Evolutionary conservation across 2,113 vertebrate species (phyloP).

Genomic region (Nyctereutes procyonoides): DNA sequence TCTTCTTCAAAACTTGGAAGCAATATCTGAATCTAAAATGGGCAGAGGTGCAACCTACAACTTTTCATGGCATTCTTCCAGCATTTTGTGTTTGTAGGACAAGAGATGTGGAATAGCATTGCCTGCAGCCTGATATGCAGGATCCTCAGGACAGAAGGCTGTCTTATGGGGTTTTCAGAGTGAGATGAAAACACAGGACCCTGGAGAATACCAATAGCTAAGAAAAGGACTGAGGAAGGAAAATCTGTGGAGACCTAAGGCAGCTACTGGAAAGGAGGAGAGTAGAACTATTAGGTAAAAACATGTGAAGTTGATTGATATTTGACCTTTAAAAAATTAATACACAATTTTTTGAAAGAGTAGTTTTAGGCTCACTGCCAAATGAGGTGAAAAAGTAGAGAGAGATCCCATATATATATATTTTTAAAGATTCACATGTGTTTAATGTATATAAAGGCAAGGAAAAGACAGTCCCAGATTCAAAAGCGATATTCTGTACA

Average conservation of each 20-base stretch:
- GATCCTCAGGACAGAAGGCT: not conserved
- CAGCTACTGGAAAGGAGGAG: not conserved
- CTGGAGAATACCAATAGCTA: not conserved
- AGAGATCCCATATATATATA: not conserved
- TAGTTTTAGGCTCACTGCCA: not conserved
- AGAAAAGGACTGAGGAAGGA: not conserved
- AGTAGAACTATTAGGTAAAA: not conserved
- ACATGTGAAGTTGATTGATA: not conserved
- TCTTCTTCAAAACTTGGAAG: not conserved
- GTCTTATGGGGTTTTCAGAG: not conserved
- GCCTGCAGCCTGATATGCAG: not conserved
- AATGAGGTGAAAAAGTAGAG: not conserved
- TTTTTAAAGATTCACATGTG: not conserved
- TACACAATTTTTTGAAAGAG: not conserved
- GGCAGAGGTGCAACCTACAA: not conserved
- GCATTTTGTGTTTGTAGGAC: not conserved
- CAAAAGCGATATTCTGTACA: constrained; percentile 72
- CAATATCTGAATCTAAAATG: not conserved
- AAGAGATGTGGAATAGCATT: not conserved
- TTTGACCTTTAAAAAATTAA: not conserved
- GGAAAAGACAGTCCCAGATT: constrained; percentile 14
- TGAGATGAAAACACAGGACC: not conserved
- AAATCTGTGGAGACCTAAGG: not conserved
- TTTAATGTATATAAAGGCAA: constrained; percentile 80
- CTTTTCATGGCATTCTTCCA: not conserved